Evolutionary conservation across 2,797 vertebrate genomes (phyloP).

Genomic region (Phrynocephalus forsythii): DNA sequence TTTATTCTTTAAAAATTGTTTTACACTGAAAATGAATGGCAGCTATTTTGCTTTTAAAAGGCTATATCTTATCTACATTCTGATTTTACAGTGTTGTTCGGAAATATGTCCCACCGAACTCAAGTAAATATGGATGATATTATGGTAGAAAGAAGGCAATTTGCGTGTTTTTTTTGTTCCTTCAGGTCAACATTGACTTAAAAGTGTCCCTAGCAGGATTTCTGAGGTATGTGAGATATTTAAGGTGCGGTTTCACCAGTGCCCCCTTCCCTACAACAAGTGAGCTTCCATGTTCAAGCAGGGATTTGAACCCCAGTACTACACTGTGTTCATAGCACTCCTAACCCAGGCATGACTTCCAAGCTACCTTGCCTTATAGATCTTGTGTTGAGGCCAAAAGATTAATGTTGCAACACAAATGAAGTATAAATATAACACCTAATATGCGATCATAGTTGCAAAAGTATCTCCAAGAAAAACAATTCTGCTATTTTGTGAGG

Average conservation of each 20-base stretch:
- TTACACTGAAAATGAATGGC: slow-evolving; percentile 45
- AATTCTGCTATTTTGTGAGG: neutral
- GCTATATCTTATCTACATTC: neutral
- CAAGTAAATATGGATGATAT: neutral
- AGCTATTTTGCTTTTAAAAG: neutral
- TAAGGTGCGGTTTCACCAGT: too few species aligned
- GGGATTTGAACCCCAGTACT: too few species aligned
- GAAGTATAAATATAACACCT: neutral
- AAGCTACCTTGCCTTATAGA: too few species aligned
- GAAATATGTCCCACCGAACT: neutral
- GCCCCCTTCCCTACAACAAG: too few species aligned
- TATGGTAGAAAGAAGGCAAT: neutral
- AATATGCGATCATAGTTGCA: too few species aligned
- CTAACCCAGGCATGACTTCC: too few species aligned
- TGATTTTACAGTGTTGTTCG: neutral
- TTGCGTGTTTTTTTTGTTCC: too few species aligned
- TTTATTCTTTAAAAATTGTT: slow-evolving; percentile 31
- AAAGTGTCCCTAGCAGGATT: too few species aligned
- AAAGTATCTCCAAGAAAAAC: neutral
- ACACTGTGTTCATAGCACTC: too few species aligned
- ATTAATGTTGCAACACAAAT: neutral
- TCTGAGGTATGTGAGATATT: too few species aligned
- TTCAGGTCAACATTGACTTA: neutral
- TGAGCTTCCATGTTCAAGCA: too few species aligned
- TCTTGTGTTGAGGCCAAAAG: neutral